These are phyloP conservation scores for Macrocentrus cingulum DNA, from an alignment of 1,140 invertebrate genomes.

Conservation along the genomic window DNA sequence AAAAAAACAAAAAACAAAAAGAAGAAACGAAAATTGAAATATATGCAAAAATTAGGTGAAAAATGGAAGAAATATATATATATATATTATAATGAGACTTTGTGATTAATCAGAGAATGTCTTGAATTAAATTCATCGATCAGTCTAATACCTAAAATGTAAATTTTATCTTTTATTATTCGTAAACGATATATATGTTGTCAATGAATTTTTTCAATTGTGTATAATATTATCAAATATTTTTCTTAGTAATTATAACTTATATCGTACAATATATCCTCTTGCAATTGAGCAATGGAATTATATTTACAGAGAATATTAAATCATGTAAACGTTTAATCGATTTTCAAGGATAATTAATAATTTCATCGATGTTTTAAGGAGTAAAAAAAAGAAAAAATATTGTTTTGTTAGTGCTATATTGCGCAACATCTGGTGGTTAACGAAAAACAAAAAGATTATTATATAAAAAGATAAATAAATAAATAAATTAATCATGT, in stretches of 20 bases:
- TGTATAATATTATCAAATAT: constrained; percentile 57
- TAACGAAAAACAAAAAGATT: constrained; percentile 4
- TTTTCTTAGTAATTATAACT: constrained; percentile 46
- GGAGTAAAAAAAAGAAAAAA: constrained; percentile 1
- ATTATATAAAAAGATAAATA: constrained; percentile 15
- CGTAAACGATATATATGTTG: no score
- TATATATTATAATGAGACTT: no score
- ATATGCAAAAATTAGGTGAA: no score
- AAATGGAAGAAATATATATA: no score
- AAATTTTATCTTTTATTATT: constrained; percentile 57
- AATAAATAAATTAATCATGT: no score
- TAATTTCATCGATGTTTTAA: background rate
- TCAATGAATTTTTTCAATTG: constrained; percentile 54
- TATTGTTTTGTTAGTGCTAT: constrained; percentile 1
- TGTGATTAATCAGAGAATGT: no score
- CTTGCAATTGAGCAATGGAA: constrained; percentile 6
- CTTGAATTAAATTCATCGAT: no score
- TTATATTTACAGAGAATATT: constrained; percentile 12
- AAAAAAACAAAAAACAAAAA: no score
- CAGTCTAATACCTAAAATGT: no score
- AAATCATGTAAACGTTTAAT: background rate
- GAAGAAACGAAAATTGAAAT: no score
- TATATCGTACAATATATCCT: no score
- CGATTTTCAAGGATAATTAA: constrained; percentile 20
- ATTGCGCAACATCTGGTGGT: constrained; percentile 5